Base-by-base conservation (phyloP, 2,888 invertebrate genomes). In the Nymphalis urticae region DNA sequence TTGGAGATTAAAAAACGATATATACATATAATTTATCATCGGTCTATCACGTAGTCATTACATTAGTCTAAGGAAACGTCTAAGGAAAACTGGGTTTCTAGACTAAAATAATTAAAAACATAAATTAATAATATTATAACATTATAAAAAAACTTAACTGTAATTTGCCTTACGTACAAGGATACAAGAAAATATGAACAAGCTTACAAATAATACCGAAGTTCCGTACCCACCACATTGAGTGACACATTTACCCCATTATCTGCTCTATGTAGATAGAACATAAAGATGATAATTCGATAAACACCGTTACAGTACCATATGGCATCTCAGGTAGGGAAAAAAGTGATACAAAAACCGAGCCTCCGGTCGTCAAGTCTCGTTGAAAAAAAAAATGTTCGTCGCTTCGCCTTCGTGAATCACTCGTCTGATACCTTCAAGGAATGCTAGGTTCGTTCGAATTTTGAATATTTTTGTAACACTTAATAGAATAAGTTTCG, bases 241-340 rank as follows among this genome's bases (percentile, higher is more conserved):
- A 54, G 59, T 51, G n/a, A 17, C n/a, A 8, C 2, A 51, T 7
- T 6, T 24, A 71, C 36, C 24, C 10, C 19, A 64, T 48, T 58
- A n/a, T 48, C 21, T 50, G 21, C 62, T n/a, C 48, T 67, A 72
- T 21, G 21, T 58, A 42, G 0, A 0, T 0, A 36, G 2, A 1
- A 0, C 0, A 47, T 63, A 68, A 47, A 67, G 54, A 36, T 10
- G 42, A 58, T 64, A 48, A 70, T 65, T 9, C 6, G 16, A 51
- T 63, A 36, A 32, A 51, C 13, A 36, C 3, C 24, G 32, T 19
- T 42, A 19, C 32, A 59, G 76, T 73, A 75, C 77, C 80, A 78
- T 81, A 78, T 79, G 80, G 78, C 73, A 73, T 64, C 72, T 72
- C 78, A 80, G 77, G 77, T 79, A 78, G 75, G 71, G 69, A 76